A percentile compares a stretch with the other conserved stretches of the same genome.
Conservation (phyloP, 1,140 invertebrate genomes). For the Lordiphosa collinella region DNA sequence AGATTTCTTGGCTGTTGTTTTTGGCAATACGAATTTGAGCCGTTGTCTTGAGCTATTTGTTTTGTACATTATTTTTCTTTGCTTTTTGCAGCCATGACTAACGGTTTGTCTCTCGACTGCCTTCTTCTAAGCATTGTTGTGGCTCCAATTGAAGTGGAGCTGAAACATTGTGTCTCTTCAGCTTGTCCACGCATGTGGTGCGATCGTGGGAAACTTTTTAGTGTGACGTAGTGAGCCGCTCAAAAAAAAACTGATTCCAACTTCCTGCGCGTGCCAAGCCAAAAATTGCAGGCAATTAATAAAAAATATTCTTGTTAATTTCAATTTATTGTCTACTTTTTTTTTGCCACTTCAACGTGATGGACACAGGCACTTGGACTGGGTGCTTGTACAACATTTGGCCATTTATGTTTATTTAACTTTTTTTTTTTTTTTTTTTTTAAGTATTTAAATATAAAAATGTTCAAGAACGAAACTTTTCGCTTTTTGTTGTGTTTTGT, state of each 20-base stretch:
- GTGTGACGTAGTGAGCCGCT: too few species aligned
- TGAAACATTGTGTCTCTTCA: conserved; percentile 1
- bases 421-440: conserved; percentile 29
- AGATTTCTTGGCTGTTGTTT: conserved; percentile 32
- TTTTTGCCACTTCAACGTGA: conserved; percentile 37
- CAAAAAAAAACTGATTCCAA: background rate
- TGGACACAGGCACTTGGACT: conserved; percentile 57
- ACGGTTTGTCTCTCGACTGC: conserved; percentile 1
- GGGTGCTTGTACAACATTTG: conserved; percentile 37
- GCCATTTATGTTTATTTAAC: conserved; percentile 61
- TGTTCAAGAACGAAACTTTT: conserved; percentile 49
- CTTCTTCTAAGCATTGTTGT: too few species aligned
- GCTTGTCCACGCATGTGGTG: conserved; percentile 29
- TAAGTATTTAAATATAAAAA: conserved; percentile 29
- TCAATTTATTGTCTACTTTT: conserved; percentile 11
- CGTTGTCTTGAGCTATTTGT: conserved; percentile 43
- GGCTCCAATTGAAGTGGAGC: background rate
- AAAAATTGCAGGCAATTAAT: conserved; percentile 63
- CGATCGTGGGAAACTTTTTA: conserved; percentile 29
- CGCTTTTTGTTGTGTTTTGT: conserved; percentile 15
- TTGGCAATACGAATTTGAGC: conserved; percentile 36
- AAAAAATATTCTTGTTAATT: conserved; percentile 9
- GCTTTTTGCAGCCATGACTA: conserved; percentile 43
- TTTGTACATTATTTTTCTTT: conserved; percentile 35
- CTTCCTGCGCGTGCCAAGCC: conserved; percentile 46